phyloP scores from a whole-genome alignment of 2,113 vertebrate species.

The Trogon surrucura region DNA sequence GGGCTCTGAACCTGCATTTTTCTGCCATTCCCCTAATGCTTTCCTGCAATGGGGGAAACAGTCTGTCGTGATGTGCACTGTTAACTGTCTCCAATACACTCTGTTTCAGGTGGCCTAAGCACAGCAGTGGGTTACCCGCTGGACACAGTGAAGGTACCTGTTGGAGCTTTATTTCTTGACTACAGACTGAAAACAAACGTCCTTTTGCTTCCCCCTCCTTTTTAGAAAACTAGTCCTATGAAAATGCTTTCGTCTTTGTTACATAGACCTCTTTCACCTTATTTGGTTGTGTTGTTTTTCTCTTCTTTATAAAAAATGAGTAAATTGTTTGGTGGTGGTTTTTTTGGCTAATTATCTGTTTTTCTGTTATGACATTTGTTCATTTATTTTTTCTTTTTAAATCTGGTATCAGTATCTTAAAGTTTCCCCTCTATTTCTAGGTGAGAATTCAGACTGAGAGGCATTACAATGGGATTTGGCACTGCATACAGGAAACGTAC shows the following conservation, averaged over 20 bases:
- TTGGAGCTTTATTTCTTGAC: background rate
- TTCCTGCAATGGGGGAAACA: fast-evolving
- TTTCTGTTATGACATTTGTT: background rate
- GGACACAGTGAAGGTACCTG: conserved; percentile 87
- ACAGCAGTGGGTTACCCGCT: conserved; percentile 86
- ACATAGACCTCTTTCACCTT: background rate
- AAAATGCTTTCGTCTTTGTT: background rate
- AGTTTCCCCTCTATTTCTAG: conserved; percentile 48
- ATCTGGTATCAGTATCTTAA: background rate
- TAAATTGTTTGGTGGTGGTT: background rate
- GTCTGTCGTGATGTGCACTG: fast-evolving
- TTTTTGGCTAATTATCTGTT: background rate
- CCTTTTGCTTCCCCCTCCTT: background rate
- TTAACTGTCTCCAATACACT: background rate
- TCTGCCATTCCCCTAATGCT: background rate
- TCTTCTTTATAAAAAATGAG: background rate
- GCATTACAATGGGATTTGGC: conserved; percentile 80
- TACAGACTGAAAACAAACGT: background rate
- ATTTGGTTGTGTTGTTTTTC: background rate
- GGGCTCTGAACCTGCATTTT: background rate
- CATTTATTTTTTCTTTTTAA: background rate
- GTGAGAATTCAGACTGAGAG: conserved; percentile 86
- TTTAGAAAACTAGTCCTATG: background rate
- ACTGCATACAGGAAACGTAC: conserved; percentile 80
- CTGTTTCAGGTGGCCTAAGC: conserved; percentile 81